Evolutionary conservation across 2,113 vertebrate species (phyloP).

Genomic region (Meriones unguiculatus): DNA sequence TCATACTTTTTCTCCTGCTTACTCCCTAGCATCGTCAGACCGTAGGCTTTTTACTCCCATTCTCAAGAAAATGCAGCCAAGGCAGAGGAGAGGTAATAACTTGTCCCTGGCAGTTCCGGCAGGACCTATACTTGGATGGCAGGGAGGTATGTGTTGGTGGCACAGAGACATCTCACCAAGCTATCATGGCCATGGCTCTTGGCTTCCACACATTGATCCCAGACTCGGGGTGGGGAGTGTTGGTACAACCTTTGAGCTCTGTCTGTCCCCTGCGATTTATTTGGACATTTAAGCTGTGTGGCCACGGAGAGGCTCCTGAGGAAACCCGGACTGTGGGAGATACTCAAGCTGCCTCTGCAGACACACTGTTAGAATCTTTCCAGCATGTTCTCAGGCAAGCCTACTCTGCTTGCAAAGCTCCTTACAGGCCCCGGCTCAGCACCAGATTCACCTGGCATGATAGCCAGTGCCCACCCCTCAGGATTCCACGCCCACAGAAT

Average conservation of each 20-base stretch:
- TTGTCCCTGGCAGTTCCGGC: rapidly evolving
- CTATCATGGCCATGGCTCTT: rapidly evolving
- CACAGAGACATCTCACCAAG: neutral
- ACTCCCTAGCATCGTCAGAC: neutral
- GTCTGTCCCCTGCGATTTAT: neutral
- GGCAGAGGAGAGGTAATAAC: neutral
- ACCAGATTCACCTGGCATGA: neutral
- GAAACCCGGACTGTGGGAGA: neutral
- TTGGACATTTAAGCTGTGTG: neutral
- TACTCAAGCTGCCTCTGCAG: neutral
- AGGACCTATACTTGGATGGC: neutral
- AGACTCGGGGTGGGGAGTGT: neutral
- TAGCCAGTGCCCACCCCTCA: too few species aligned
- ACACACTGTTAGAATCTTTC: neutral
- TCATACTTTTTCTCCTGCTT: neutral
- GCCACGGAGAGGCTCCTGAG: neutral
- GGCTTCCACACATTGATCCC: neutral
- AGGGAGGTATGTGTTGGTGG: rapidly evolving
- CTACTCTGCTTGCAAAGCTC: neutral
- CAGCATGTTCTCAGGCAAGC: neutral
- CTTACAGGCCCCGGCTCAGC: rapidly evolving
- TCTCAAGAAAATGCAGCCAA: neutral
- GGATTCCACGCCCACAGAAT: neutral
- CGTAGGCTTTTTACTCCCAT: neutral
- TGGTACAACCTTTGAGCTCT: neutral